Evolutionary conservation across 92 coral and sea anemone genomes (phyloP).

Genomic region (Actinernus sp.): DNA sequence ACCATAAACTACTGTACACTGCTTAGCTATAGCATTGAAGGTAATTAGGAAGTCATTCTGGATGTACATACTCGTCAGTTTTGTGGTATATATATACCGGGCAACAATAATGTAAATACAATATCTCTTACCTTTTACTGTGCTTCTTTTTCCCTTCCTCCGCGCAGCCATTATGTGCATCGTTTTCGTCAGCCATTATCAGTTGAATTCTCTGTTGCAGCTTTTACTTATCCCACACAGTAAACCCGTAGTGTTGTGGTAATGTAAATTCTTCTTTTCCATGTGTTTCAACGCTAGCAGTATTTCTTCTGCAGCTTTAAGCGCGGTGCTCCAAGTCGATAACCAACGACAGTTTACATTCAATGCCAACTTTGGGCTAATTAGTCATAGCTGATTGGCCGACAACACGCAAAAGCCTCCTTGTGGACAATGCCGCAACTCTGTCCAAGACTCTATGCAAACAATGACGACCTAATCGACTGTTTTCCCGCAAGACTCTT

Average conservation of each 20-base stretch:
- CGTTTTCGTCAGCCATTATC: slow-evolving; percentile 35
- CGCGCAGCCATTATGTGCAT: slow-evolving; percentile 2
- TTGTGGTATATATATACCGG: too few species aligned
- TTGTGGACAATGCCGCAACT: background rate
- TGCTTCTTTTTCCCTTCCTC: slow-evolving; percentile 31
- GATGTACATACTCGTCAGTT: too few species aligned
- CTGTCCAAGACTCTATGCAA: too few species aligned
- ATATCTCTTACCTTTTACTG: slow-evolving; percentile 14
- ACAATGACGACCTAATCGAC: too few species aligned
- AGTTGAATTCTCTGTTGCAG: background rate
- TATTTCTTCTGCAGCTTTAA: background rate
- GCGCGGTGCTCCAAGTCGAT: too few species aligned
- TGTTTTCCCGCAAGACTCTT: too few species aligned
- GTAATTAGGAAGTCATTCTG: too few species aligned
- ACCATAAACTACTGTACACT: too few species aligned
- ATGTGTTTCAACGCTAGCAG: background rate
- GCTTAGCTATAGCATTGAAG: too few species aligned
- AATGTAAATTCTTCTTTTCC: background rate
- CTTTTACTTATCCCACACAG: background rate
- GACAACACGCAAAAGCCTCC: background rate
- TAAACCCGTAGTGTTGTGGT: background rate
- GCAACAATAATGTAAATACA: too few species aligned
- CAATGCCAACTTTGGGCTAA: slow-evolving; percentile 22
- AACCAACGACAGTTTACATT: too few species aligned
- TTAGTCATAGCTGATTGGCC: slow-evolving; percentile 44